Evolutionary conservation across 2,113 vertebrate species (phyloP), one percentile per base, ranked within the genome.

Genomic region (Apodemus sylvaticus): DNA sequence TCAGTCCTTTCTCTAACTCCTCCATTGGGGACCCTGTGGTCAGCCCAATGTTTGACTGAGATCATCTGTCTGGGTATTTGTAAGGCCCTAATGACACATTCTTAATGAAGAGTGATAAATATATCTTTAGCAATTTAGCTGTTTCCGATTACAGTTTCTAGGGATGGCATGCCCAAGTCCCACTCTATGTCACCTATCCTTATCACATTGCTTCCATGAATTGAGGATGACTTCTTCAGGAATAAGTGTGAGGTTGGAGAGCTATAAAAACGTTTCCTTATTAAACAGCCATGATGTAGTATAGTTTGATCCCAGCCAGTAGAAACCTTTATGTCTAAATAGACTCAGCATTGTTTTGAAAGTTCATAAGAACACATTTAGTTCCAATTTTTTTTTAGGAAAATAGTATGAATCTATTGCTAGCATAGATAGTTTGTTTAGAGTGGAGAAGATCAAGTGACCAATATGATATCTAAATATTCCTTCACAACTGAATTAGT

Each of bases 71-170:
- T 48, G 45, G 3, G 45, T 48, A 7, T 48, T 48, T 48, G 45
- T 48, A 48, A 48, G 7, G 45, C 7, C 82, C 16, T 13, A 79
- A 79, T 83, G 48, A 19, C 9, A 70, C 5, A 60, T 16, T 95
- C 86, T 62, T 76, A 45, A 81, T 7, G 58, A 24, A 42, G 78
- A 94, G 83, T 85, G 13, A 79, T 93, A 71, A 90, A 71, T 73
- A 68, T 42, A 74, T 93, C 66, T 55, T 1, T 64, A 94, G 31
- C 1, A 82, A 92, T 90, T 95, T 91, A 68, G 77, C 73, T 94
- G 55, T 90, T 96, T 94, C 62, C 78, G 36, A 95, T 96, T 94
- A 31, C 8, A 78, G 7, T 95, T 70, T 86, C 39, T 82, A 64
- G 39, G 92, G 92, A 94, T 3, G 2, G 29, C 0, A 76, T 73